Percentiles rank a stretch among this genome's conserved stretches.
Evolutionary conservation across 2,888 invertebrate genomes (phyloP).

Genomic region (Melipona beecheii): DNA sequence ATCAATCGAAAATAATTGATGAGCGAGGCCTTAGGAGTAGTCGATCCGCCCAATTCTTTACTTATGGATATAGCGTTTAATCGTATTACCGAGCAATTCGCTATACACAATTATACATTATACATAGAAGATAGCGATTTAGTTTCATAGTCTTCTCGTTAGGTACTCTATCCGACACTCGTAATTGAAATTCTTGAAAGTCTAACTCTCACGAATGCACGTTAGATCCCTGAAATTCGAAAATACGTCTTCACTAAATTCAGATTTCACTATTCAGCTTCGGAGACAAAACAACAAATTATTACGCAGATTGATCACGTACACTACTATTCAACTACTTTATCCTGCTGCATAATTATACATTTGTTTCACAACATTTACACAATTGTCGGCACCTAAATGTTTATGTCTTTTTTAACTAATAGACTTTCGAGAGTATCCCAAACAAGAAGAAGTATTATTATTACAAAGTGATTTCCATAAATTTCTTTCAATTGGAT

Average conservation of each 20-base stretch:
- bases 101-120: constrained; percentile 64
- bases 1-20: constrained; percentile 75
- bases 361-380: constrained; percentile 39
- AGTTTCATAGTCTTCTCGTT: constrained; percentile 77
- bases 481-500: constrained; percentile 7
- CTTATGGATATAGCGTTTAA: constrained; percentile 66
- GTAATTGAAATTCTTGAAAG: constrained; percentile 69
- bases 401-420: constrained; percentile 10
- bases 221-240: constrained; percentile 43
- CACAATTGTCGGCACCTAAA: neutral
- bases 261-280: neutral
- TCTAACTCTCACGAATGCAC: constrained; percentile 64
- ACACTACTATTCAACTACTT: neutral
- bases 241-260: constrained; percentile 17
- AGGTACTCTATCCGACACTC: constrained; percentile 67
- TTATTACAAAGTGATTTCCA: constrained; percentile 14
- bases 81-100: constrained; percentile 71
- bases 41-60: constrained; percentile 83
- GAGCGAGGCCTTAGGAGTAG: constrained; percentile 84
- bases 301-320: neutral
- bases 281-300: neutral
- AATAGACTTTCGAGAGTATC: constrained; percentile 1
- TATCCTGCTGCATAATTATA: constrained; percentile 27
- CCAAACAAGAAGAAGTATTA: neutral
- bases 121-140: constrained; percentile 75